These are phyloP conservation scores for Xestia xanthographa DNA, from an alignment of 2,888 invertebrate species.

Conservation along the genomic window DNA sequence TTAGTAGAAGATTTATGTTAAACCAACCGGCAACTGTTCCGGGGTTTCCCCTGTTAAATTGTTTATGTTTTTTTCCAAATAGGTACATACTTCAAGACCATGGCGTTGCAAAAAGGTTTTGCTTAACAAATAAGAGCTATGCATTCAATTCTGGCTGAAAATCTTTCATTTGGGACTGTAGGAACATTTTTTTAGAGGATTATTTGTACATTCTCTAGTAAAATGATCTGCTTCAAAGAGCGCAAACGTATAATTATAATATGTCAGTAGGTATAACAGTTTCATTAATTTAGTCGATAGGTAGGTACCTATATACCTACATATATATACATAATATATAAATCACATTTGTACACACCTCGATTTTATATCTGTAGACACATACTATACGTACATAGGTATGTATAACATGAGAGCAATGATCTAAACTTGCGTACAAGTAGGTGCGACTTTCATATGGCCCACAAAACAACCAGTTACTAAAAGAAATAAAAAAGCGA, in stretches of 20 bases:
- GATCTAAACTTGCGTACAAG: conserved; percentile 8
- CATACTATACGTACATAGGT: background rate
- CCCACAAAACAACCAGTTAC: conserved; percentile 41
- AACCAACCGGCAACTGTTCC: background rate
- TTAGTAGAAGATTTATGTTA: conserved; percentile 8
- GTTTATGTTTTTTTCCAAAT: background rate
- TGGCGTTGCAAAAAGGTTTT: background rate
- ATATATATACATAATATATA: no score
- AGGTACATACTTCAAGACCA: background rate
- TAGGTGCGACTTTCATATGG: conserved; percentile 26
- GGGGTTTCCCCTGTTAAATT: conserved; percentile 12
- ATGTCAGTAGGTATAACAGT: background rate
- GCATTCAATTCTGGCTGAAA: background rate
- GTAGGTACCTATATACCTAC: no score
- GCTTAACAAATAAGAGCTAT: background rate
- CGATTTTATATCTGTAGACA: background rate
- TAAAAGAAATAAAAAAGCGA: conserved; percentile 23
- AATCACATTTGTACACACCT: background rate
- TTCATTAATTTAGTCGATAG: background rate
- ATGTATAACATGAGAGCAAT: background rate
- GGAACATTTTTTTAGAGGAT: background rate
- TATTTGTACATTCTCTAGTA: background rate
- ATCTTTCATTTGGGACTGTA: background rate
- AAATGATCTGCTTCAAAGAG: background rate
- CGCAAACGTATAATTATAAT: background rate